Percentiles rank a stretch among this genome's conserved stretches.
Evolutionary conservation across 2,888 invertebrate genomes (phyloP).

Genomic region (Rhagium mordax): DNA sequence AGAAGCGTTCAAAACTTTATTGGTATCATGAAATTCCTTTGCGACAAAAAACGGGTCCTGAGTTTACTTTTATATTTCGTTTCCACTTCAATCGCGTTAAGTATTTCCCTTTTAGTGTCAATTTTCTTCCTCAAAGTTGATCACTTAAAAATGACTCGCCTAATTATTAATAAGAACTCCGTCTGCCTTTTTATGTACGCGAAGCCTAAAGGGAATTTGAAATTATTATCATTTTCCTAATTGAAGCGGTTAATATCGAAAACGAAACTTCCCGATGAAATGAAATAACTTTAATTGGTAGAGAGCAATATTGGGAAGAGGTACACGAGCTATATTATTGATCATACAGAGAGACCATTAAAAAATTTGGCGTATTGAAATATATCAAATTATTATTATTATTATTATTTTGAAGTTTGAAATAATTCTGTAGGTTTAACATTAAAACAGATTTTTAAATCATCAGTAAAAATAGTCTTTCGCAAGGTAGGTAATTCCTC

Average conservation of each 20-base stretch:
- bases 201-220: neutral
- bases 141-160: neutral
- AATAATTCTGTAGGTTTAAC: no score
- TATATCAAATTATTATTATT: no score
- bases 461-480: no score
- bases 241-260: neutral
- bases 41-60: neutral
- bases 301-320: no score
- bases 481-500: no score
- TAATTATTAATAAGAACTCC: neutral
- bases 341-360: no score
- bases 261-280: no score
- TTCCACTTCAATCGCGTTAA: neutral
- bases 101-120: neutral
- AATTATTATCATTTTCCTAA: neutral
- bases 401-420: no score
- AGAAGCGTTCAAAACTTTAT: neutral
- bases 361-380: no score
- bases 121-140: neutral
- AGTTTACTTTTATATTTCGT: neutral
- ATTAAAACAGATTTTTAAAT: no score
- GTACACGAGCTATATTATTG: no score
- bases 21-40: neutral
- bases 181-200: neutral
- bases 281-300: no score